Evolutionary conservation across 2,113 vertebrate species (phyloP).

Genomic region (Atherinomorus stipes): DNA sequence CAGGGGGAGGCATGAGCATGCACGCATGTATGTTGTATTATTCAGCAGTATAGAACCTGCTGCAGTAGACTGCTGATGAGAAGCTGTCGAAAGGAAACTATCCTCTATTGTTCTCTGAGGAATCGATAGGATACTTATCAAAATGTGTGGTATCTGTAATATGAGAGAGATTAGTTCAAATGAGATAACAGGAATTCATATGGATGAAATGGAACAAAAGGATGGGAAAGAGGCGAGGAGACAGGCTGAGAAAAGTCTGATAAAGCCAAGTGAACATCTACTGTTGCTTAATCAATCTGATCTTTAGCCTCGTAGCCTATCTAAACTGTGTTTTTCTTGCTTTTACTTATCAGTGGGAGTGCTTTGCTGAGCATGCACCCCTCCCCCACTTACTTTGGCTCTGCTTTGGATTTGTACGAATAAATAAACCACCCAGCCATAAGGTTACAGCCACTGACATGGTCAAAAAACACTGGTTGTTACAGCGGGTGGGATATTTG

Average conservation of each 20-base stretch:
- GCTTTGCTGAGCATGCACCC: background rate
- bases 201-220: constrained; percentile 61
- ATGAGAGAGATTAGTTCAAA: constrained; percentile 61
- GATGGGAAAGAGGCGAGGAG: constrained; percentile 10
- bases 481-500: too few relatives aligned
- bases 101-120: constrained; percentile 47
- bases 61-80: constrained; percentile 49
- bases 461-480: too few relatives aligned
- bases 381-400: too few relatives aligned
- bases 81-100: constrained; percentile 27
- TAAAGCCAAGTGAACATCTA: constrained; percentile 52
- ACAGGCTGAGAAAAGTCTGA: constrained; percentile 45
- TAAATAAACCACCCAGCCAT: constrained; percentile 1
- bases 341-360: constrained; percentile 4
- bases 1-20: constrained; percentile 8
- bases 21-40: constrained; percentile 27
- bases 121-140: constrained; percentile 66
- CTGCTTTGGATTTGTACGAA: constrained; percentile 6
- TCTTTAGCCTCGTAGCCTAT: constrained; percentile 18
- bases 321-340: constrained; percentile 10
- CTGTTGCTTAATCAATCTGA: constrained; percentile 56
- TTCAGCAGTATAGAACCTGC: constrained; percentile 15
- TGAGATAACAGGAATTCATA: constrained; percentile 63
- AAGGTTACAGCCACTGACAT: background rate
- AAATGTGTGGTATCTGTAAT: constrained; percentile 62